Evolutionary conservation across 2,888 invertebrate genomes (phyloP).

Genomic region (Cryptosula pallasiana): DNA sequence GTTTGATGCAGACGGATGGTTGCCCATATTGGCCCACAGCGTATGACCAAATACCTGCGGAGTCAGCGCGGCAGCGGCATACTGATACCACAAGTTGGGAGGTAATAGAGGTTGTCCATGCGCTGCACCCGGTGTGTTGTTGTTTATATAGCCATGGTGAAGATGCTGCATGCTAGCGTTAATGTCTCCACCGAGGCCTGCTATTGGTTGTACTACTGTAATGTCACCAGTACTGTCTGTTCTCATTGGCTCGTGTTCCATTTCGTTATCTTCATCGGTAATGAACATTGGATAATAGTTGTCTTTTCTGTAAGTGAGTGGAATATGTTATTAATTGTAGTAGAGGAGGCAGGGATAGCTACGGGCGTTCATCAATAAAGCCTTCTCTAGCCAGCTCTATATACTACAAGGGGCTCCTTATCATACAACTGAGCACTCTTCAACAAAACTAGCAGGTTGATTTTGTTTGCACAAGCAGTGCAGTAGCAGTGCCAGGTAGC

Average conservation of each 20-base stretch:
- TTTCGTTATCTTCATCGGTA: neutral
- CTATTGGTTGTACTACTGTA: constrained; percentile 11
- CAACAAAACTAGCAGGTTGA: no score
- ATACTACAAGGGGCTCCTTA: no score
- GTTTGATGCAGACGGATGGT: neutral
- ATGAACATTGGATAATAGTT: neutral
- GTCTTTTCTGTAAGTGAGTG: neutral
- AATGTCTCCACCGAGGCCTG: neutral
- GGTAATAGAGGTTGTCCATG: neutral
- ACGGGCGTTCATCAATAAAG: no score
- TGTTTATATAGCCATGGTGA: neutral
- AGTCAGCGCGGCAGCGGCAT: neutral
- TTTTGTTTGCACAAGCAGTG: no score
- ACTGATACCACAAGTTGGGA: constrained; percentile 1
- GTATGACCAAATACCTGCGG: neutral
- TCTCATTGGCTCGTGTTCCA: constrained; percentile 23
- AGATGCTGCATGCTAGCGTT: neutral
- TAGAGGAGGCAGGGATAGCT: no score
- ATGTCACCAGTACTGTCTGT: constrained; percentile 22
- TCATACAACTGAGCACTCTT: no score
- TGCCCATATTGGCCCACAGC: constrained; percentile 18
- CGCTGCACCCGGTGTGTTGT: neutral
- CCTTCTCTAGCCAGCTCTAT: no score
- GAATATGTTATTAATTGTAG: no score
- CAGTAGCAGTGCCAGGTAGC: no score